phyloP scores from a whole-genome alignment of 1,140 invertebrate genomes.

The Pogonognathellus flavescens region DNA sequence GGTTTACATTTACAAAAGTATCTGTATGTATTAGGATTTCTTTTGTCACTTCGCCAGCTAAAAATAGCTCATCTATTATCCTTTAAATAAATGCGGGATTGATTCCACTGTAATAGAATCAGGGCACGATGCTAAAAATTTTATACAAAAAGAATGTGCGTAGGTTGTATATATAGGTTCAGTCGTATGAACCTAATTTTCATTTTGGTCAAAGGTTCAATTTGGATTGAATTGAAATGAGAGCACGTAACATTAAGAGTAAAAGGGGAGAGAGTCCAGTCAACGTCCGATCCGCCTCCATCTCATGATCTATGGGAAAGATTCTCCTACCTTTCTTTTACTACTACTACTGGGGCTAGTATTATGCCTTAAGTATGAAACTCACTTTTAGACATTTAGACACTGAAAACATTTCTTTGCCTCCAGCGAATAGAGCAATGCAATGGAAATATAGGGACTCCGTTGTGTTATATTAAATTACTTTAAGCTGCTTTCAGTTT shows the following conservation, averaged over 20 bases:
- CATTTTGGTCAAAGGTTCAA: background rate
- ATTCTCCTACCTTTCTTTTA: conserved; percentile 15
- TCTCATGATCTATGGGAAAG: conserved; percentile 46
- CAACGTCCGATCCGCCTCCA: conserved; percentile 29
- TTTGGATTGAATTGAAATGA: conserved; percentile 31
- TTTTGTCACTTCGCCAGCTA: no score
- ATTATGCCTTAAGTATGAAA: background rate
- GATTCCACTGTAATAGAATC: background rate
- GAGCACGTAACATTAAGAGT: conserved; percentile 46
- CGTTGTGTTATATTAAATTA: no score
- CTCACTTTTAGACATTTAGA: no score
- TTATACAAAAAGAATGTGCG: background rate
- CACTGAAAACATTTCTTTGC: no score
- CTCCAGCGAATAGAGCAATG: background rate
- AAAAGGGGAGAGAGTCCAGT: conserved; percentile 38
- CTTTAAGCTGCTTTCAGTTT: no score
- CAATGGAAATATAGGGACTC: no score
- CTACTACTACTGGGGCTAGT: background rate
- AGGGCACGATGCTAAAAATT: background rate
- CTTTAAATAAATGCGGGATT: no score
- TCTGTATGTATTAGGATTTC: no score
- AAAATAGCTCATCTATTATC: no score
- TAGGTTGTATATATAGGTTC: background rate
- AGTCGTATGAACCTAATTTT: background rate
- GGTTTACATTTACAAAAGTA: no score